Percentiles rank a stretch among this genome's conserved stretches.
These are phyloP conservation scores for Acronicta psi DNA, from an alignment of 2,888 invertebrate genomes.

Conservation along the genomic window DNA sequence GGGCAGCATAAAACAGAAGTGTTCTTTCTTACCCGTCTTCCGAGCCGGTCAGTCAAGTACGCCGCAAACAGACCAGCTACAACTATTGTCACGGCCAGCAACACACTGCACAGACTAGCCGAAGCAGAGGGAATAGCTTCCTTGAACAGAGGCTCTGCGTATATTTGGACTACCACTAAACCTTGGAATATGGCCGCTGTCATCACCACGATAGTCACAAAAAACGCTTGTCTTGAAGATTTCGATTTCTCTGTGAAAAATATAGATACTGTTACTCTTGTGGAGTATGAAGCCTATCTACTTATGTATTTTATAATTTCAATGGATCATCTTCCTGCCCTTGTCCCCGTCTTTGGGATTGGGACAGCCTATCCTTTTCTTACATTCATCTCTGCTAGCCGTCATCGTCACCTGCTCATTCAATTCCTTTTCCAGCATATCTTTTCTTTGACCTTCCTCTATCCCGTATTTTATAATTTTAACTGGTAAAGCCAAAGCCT, in stretches of 20 bases:
- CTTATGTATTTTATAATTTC: too few species aligned
- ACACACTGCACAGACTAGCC: constrained; percentile 66
- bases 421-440: too few species aligned
- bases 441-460: too few species aligned
- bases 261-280: not conserved
- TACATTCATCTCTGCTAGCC: too few species aligned
- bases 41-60: constrained; percentile 70
- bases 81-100: constrained; percentile 66
- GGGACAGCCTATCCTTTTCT: too few species aligned
- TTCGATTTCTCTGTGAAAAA: constrained; percentile 69
- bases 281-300: too few species aligned
- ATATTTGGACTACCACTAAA: constrained; percentile 74
- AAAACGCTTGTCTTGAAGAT: constrained; percentile 69
- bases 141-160: constrained; percentile 74
- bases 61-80: constrained; percentile 68
- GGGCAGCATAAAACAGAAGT: constrained; percentile 31
- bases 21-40: constrained; percentile 76
- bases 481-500: too few species aligned
- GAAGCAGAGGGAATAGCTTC: constrained; percentile 73
- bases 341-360: too few species aligned
- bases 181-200: constrained; percentile 76
- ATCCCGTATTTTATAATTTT: too few species aligned
- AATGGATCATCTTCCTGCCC: too few species aligned
- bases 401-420: too few species aligned
- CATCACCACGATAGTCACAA: constrained; percentile 61